These are phyloP conservation scores for Micoletzkya japonica DNA, from an alignment of 2,888 invertebrate species.

Conservation along the genomic window DNA sequence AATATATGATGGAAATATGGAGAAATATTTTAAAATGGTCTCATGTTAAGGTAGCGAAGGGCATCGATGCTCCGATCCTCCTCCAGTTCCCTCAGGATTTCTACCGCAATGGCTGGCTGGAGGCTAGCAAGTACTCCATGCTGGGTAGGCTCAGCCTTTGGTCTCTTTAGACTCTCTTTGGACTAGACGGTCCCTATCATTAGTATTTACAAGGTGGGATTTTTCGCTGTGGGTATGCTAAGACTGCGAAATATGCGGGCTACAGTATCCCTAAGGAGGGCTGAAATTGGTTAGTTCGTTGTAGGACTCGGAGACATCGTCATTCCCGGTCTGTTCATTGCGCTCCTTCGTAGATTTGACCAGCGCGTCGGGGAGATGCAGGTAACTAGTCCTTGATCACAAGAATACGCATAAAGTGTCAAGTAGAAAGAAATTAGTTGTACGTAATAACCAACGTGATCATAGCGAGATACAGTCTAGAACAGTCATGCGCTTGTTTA, in stretches of 20 bases:
- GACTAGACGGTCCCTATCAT: conserved; percentile 66
- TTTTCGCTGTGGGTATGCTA: background rate
- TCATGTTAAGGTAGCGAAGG: conserved; percentile 78
- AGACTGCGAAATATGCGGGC: conserved; percentile 23
- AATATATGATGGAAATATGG: too few relatives aligned
- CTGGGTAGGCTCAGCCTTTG: conserved; percentile 77
- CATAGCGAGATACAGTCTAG: too few relatives aligned
- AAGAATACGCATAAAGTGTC: too few relatives aligned
- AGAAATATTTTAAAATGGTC: background rate
- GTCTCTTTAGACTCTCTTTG: conserved; percentile 68
- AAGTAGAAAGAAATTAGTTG: too few relatives aligned
- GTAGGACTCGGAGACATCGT: conserved; percentile 88
- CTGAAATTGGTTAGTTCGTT: background rate
- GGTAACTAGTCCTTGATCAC: too few relatives aligned
- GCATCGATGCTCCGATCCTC: conserved; percentile 95
- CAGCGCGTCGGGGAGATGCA: conserved; percentile 44
- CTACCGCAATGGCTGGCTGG: conserved; percentile 84
- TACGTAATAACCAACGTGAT: too few relatives aligned
- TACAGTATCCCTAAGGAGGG: too few relatives aligned
- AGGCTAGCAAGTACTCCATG: conserved; percentile 96
- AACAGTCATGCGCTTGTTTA: too few relatives aligned
- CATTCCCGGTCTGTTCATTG: conserved; percentile 98
- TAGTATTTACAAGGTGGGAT: background rate
- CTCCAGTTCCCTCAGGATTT: conserved; percentile 98
- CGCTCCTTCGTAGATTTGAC: conserved; percentile 90